Evolutionary conservation across 2,888 invertebrate species (phyloP).

Genomic region (Cotesia congregata): DNA sequence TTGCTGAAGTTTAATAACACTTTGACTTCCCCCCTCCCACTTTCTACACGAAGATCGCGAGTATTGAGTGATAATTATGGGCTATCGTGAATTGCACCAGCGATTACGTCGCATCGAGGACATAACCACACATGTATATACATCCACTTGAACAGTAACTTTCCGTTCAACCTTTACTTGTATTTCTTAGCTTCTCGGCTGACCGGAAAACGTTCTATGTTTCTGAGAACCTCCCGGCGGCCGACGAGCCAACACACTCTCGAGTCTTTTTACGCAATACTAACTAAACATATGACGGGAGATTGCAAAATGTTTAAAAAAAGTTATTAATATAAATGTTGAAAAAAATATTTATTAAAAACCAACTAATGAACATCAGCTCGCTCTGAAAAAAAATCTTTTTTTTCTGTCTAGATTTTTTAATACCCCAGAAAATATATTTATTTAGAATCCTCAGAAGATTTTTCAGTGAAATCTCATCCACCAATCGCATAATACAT

Average conservation of each 20-base stretch:
- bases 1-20: not conserved
- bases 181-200: conserved; percentile 13
- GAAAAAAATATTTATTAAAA: not conserved
- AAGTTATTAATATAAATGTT: not conserved
- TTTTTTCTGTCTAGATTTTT: not conserved
- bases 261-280: conserved; percentile 18
- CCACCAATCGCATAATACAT: not conserved
- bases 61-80: conserved; percentile 19
- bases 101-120: conserved; percentile 36
- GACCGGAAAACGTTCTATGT: conserved; percentile 41
- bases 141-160: conserved; percentile 33
- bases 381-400: not conserved
- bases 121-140: conserved; percentile 20
- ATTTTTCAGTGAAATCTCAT: not conserved
- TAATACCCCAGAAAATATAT: not conserved
- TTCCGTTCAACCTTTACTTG: conserved; percentile 39
- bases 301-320: conserved; percentile 10
- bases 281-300: conserved; percentile 11
- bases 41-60: not conserved
- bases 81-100: conserved; percentile 29
- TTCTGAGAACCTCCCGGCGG: conserved; percentile 38
- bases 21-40: not conserved
- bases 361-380: not conserved
- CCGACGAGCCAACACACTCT: conserved; percentile 2
- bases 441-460: not conserved